Evolutionary conservation across 2,888 invertebrate species (phyloP).

Genomic region (Aproaerema taeniolella): DNA sequence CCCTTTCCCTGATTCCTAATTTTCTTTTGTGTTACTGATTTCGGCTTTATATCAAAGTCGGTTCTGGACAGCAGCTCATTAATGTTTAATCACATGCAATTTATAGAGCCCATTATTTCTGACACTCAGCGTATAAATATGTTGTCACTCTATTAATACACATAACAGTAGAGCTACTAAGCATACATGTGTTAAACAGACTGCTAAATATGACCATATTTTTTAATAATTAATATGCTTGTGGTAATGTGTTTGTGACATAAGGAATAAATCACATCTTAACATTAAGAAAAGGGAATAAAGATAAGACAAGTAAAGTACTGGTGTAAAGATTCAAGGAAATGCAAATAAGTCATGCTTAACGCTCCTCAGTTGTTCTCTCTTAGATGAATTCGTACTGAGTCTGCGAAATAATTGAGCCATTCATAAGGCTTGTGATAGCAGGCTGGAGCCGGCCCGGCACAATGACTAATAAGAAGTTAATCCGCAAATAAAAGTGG

Average conservation of each 20-base stretch:
- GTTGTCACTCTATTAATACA: conserved; percentile 61
- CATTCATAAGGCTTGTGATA: conserved; percentile 74
- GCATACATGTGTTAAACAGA: conserved; percentile 38
- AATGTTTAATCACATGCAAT: conserved; percentile 46
- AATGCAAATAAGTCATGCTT: conserved; percentile 37
- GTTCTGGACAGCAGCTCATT: conserved; percentile 16
- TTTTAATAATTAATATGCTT: conserved; percentile 13
- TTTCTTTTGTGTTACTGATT: conserved; percentile 4
- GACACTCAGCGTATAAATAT: conserved; percentile 54
- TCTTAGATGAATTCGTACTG: conserved; percentile 44
- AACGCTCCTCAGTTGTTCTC: conserved; percentile 27
- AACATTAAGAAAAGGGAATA: conserved; percentile 1
- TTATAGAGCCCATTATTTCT: conserved; percentile 51
- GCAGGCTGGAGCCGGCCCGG: conserved; percentile 52
- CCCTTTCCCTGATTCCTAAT: conserved; percentile 13
- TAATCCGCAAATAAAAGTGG: conserved; percentile 78
- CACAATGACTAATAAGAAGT: conserved; percentile 77
- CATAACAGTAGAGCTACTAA: conserved; percentile 39
- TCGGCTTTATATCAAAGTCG: conserved; percentile 11
- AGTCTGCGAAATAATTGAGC: conserved; percentile 70
- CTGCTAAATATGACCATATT: conserved; percentile 5
- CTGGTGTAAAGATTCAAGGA: conserved; percentile 21
- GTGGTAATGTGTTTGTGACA: neutral
- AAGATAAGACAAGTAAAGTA: conserved; percentile 5
- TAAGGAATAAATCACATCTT: neutral